Evolutionary conservation across 1,140 invertebrate species (phyloP), one percentile per base, ranked within the genome.

Genomic region (Eriosoma lanigerum): DNA sequence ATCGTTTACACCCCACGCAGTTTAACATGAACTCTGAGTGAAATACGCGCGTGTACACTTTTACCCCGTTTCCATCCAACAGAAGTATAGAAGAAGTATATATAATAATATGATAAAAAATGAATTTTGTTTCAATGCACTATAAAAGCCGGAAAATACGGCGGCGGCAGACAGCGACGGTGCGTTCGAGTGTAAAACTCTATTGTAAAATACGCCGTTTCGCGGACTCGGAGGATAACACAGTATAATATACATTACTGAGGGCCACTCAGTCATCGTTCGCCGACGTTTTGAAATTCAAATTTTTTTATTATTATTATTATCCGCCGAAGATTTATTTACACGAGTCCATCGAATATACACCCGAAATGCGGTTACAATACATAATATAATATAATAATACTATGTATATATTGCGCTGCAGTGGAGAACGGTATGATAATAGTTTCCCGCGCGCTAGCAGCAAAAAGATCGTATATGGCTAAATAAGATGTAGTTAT

Each of bases 271-370:
- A 52, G 68, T 72, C 68, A 29, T 72, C 68, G 68, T 68, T 68
- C 44, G 66, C 66, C 46, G 68, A 72, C 68, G 68, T 72, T 72
- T 72, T 32, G 68, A 52, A 72, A 72, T 72, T 72, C 68, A 72
- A 52, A 72, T 72, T 72, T 72, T 62, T 56, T 52, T 52, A 44
- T 66, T 8, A 38, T 38, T 38, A 38, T 38, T 38, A 38, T 8
- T 72, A 72, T 72, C 46, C 68, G 19, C 46, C 68, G n/a, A 72
- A 72, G 68, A 72, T 72, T 72, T 72, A 72, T 72, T 72, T 72
- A 72, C 68, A 52, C 21, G 24, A 72, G 29, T 72, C 66, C 46
- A 52, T 72, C 50, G 68, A 46, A 46, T 72, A n/a, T n/a, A n/a
- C n/a, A 52, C 24, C 46, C 26, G 17, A 50, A 72, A n/a, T n/a